Percentiles rank a stretch among this genome's conserved stretches.
These are phyloP conservation scores for Paelopatides confundens DNA, from an alignment of 53 echinoderm and acorn worm genomes.

Conservation along the genomic window DNA sequence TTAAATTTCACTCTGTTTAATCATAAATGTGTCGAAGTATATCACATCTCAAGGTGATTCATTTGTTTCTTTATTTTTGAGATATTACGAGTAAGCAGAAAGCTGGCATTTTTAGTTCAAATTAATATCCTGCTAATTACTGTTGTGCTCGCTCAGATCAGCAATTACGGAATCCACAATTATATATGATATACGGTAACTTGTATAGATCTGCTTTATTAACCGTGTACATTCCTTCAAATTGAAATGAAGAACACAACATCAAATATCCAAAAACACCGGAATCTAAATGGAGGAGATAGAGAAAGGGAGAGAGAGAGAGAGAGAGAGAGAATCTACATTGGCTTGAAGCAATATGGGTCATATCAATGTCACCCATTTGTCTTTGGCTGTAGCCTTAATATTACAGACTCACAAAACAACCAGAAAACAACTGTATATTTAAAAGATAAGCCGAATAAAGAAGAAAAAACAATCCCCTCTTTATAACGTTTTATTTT, in stretches of 20 bases:
- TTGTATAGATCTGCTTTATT: no score
- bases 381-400: not conserved
- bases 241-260: no score
- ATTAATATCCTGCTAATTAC: no score
- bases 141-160: no score
- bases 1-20: not conserved
- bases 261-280: no score
- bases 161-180: no score
- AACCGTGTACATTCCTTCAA: no score
- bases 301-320: no score
- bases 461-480: not conserved
- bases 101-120: no score
- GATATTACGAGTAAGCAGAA: not conserved
- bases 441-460: conserved; percentile 1
- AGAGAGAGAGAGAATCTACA: no score
- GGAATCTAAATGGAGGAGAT: no score
- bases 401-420: not conserved
- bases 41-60: not conserved
- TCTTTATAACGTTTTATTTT: not conserved
- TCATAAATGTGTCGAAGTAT: not conserved
- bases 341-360: not conserved
- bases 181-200: no score
- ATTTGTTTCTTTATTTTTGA: not conserved
- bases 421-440: conserved; percentile 14
- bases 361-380: conserved; percentile 27